A percentile compares a stretch with the other conserved stretches of the same genome.
Evolutionary conservation across 2,888 invertebrate genomes (phyloP).

Genomic region (Encarsia formosa): DNA sequence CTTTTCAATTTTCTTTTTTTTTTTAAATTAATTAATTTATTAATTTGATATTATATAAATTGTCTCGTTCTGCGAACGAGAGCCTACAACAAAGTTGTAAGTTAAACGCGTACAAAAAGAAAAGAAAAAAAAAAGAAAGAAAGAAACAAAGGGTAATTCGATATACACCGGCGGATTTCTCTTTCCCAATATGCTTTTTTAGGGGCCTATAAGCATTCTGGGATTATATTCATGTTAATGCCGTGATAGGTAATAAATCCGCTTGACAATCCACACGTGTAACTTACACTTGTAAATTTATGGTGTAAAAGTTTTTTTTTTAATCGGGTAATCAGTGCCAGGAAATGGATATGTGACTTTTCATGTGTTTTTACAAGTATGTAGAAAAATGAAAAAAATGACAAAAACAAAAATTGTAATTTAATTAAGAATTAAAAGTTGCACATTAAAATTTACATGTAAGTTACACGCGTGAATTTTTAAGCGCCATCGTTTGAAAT

Average conservation of each 20-base stretch:
- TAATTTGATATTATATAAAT: too few relatives aligned
- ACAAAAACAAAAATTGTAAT: too few relatives aligned
- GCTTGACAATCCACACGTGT: slow-evolving; percentile 27
- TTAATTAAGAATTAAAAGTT: too few relatives aligned
- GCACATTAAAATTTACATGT: too few relatives aligned
- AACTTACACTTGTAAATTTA: slow-evolving; percentile 9
- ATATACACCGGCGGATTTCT: slow-evolving; percentile 37
- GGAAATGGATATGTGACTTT: too few relatives aligned
- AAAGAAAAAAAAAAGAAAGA: slow-evolving; percentile 6
- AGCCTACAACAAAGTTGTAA: slow-evolving; percentile 3
- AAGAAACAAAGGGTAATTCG: slow-evolving; percentile 41
- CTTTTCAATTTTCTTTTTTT: slow-evolving; percentile 7
- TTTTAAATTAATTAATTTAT: too few relatives aligned
- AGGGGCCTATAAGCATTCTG: slow-evolving; percentile 45
- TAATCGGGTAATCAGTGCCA: too few relatives aligned
- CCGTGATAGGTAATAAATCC: slow-evolving; percentile 30
- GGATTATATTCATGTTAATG: slow-evolving; percentile 44
- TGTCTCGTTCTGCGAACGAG: slow-evolving; percentile 18
- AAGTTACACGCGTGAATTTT: too few relatives aligned
- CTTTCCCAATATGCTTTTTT: slow-evolving; percentile 45
- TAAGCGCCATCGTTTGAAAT: too few relatives aligned
- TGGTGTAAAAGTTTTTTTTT: too few relatives aligned
- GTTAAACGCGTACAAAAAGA: slow-evolving; percentile 3
- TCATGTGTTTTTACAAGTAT: too few relatives aligned
- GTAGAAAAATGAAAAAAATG: too few relatives aligned